These are phyloP conservation scores for Chionodraco myersi DNA, from an alignment of 2,113 vertebrate species.

Conservation along the genomic window DNA sequence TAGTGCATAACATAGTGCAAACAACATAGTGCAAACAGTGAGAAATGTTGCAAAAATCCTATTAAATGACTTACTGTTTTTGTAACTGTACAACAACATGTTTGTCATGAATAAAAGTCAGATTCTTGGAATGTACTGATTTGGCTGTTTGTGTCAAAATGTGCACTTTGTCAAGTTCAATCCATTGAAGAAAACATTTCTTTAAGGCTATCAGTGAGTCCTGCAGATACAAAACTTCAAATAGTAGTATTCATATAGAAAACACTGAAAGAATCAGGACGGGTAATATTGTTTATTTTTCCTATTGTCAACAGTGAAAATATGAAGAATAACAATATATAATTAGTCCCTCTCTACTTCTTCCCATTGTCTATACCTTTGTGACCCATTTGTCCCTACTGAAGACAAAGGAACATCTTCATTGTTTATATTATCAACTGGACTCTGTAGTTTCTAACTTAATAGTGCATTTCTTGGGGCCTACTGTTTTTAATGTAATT, in stretches of 20 bases:
- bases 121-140: conserved; percentile 33
- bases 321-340: background rate
- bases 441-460: too few relatives aligned
- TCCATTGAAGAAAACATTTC: conserved; percentile 16
- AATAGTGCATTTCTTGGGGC: too few relatives aligned
- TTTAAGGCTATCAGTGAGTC: conserved; percentile 30
- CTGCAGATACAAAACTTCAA: conserved; percentile 27
- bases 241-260: background rate
- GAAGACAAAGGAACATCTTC: too few relatives aligned
- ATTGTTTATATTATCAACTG: too few relatives aligned
- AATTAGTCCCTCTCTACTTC: background rate
- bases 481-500: too few relatives aligned
- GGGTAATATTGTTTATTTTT: background rate
- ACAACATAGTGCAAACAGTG: background rate
- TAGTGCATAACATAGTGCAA: background rate
- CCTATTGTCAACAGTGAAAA: background rate
- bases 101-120: background rate
- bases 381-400: too few relatives aligned
- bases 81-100: background rate
- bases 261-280: background rate
- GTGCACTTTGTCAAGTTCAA: conserved; percentile 9
- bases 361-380: background rate
- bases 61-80: background rate
- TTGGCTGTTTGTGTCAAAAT: conserved; percentile 37
- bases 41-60: too few relatives aligned